A percentile compares a stretch with the other conserved stretches of the same genome.
phyloP scores from a whole-genome alignment of 2,888 invertebrate genomes.

The Erpobdella octoculata region DNA sequence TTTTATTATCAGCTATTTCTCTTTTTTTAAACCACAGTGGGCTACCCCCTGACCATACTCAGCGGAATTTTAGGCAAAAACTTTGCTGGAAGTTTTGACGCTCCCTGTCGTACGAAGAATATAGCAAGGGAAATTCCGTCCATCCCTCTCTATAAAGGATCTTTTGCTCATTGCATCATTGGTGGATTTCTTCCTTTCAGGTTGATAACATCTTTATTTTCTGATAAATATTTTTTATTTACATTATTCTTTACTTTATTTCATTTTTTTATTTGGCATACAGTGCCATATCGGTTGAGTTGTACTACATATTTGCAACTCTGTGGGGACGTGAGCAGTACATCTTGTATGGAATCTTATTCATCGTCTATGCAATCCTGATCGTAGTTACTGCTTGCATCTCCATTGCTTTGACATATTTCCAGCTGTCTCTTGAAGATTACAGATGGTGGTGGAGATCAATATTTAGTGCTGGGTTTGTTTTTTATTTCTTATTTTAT shows the following conservation, averaged over 20 bases:
- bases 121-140: slow-evolving; percentile 55
- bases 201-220: slow-evolving; percentile 43
- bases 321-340: slow-evolving; percentile 57
- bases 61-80: slow-evolving; percentile 56
- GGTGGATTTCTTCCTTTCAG: slow-evolving; percentile 57
- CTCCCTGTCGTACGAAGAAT: slow-evolving; percentile 55
- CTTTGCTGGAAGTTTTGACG: slow-evolving; percentile 52
- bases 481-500: too few relatives aligned
- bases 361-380: slow-evolving; percentile 54
- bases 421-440: slow-evolving; percentile 56
- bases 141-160: slow-evolving; percentile 53
- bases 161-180: slow-evolving; percentile 53
- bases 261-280: slow-evolving; percentile 32
- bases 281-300: slow-evolving; percentile 56
- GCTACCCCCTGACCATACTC: slow-evolving; percentile 56
- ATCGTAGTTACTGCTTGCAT: slow-evolving; percentile 56
- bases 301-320: slow-evolving; percentile 57
- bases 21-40: slow-evolving; percentile 53
- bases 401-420: slow-evolving; percentile 56
- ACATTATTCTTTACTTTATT: too few relatives aligned
- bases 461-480: slow-evolving; percentile 55
- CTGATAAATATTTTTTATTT: neutral
- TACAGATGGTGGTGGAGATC: slow-evolving; percentile 58
- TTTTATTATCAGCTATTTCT: too few relatives aligned
- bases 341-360: slow-evolving; percentile 55